These are phyloP conservation scores for Paracentrotus lividus DNA, from an alignment of 53 echinoderm and acorn worm species.

Conservation along the genomic window DNA sequence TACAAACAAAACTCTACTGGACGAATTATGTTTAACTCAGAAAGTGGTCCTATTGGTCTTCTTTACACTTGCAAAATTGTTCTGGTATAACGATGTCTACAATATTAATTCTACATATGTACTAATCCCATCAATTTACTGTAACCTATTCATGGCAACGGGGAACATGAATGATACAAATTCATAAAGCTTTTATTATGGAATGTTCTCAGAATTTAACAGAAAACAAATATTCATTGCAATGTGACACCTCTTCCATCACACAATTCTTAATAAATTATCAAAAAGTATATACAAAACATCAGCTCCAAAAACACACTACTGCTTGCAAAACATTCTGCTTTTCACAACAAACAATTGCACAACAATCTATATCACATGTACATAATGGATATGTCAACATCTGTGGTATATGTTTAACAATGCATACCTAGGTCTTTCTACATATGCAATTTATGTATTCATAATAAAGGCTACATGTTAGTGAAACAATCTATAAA, in stretches of 20 bases:
- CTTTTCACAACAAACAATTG: conserved; percentile 39
- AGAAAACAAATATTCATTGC: background rate
- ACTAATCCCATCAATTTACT: no score
- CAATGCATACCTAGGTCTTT: background rate
- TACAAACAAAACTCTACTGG: no score
- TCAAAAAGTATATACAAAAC: conserved; percentile 37
- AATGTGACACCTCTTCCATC: background rate
- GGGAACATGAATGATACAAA: background rate
- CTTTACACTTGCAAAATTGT: background rate
- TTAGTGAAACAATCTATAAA: conserved; percentile 23
- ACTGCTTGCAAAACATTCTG: background rate
- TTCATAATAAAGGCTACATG: background rate
- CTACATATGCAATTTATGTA: background rate
- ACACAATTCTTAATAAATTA: conserved; percentile 41
- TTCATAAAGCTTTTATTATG: background rate
- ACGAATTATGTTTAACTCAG: background rate
- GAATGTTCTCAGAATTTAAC: conserved; percentile 48
- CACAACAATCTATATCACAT: conserved; percentile 43
- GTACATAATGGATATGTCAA: background rate
- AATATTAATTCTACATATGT: background rate
- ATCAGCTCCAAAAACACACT: conserved; percentile 8
- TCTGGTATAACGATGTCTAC: background rate
- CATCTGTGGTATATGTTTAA: conserved; percentile 27
- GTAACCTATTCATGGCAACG: background rate
- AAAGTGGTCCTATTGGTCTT: background rate